Evolutionary conservation across 2,113 vertebrate genomes (phyloP).

Genomic region (Morone saxatilis): DNA sequence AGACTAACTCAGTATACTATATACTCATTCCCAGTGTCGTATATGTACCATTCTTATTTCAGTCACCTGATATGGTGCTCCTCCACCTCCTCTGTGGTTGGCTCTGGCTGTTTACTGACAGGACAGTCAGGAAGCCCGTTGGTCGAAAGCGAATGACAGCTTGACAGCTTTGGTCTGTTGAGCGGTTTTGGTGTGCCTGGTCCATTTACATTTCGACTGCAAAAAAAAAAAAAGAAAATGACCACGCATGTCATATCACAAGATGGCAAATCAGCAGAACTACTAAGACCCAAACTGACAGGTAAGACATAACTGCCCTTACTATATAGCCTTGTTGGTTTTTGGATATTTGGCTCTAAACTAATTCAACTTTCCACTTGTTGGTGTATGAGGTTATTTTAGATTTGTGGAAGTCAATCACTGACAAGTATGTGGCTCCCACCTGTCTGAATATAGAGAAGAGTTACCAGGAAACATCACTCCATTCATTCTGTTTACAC

Average conservation of each 20-base stretch:
- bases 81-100: constrained; percentile 82
- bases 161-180: constrained; percentile 90
- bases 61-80: constrained; percentile 87
- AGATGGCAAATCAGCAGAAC: not conserved
- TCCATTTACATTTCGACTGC: constrained; percentile 92
- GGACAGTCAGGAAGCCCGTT: constrained; percentile 93
- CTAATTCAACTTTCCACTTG: constrained; percentile 5
- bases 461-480: constrained; percentile 96
- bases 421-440: constrained; percentile 58
- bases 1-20: not conserved
- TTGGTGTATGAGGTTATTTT: constrained; percentile 10
- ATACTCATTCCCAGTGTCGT: not conserved
- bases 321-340: not conserved
- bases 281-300: constrained; percentile 6
- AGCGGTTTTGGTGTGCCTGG: constrained; percentile 91
- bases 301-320: not conserved
- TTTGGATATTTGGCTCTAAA: constrained; percentile 12
- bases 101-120: constrained; percentile 85
- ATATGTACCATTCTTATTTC: not conserved
- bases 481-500: constrained; percentile 95
- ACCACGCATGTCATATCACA: not conserved
- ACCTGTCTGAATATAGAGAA: constrained; percentile 93
- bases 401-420: constrained; percentile 35
- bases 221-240: constrained; percentile 16
- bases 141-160: constrained; percentile 89